Evolutionary conservation across 2,113 vertebrate genomes (phyloP).

Genomic region (Caracal caracal): DNA sequence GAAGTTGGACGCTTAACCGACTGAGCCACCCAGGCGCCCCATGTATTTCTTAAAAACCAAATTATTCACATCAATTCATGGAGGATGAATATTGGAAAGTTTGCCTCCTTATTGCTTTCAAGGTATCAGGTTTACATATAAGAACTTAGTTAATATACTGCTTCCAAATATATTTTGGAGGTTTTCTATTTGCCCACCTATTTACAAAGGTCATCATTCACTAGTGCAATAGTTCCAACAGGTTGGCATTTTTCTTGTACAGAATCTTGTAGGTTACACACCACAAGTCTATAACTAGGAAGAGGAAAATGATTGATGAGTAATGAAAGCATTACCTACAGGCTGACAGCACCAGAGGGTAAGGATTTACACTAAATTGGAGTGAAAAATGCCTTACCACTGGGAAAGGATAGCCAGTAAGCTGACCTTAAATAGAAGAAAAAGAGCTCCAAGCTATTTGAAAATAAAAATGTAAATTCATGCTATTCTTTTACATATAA

Average conservation of each 20-base stretch:
- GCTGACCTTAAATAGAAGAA: not conserved
- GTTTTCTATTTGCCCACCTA: not conserved
- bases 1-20: no score
- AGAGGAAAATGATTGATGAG: conserved; percentile 29
- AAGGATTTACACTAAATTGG: not conserved
- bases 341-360: not conserved
- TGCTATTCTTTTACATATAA: not conserved
- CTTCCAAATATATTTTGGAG: not conserved
- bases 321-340: not conserved
- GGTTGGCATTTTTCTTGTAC: conserved; percentile 30
- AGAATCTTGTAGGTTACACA: not conserved
- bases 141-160: not conserved
- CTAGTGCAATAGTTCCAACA: not conserved
- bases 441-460: not conserved
- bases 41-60: conserved; percentile 37
- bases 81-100: not conserved
- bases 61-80: conserved; percentile 18
- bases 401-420: not conserved
- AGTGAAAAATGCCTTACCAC: not conserved
- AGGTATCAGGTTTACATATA: not conserved
- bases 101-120: not conserved
- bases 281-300: not conserved
- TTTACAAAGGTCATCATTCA: conserved; percentile 26
- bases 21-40: no score
- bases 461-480: not conserved